A percentile compares a stretch with the other conserved stretches of the same genome.
phyloP scores from a whole-genome alignment of 2,888 invertebrate genomes.

The Schrankia costaestrigalis region DNA sequence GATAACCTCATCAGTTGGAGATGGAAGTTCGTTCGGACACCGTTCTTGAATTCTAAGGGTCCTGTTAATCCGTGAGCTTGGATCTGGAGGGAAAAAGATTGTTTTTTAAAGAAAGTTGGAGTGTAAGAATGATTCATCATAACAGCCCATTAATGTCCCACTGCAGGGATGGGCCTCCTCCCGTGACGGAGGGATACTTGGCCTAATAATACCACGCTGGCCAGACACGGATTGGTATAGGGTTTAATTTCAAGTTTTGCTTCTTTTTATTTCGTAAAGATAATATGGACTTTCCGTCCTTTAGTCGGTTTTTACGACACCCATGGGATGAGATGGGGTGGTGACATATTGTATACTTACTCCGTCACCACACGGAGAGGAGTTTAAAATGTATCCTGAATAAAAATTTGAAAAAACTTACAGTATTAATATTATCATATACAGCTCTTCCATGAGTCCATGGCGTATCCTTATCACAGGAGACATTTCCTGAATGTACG shows the following conservation, averaged over 20 bases:
- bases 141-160: too few species aligned
- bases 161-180: too few species aligned
- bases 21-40: slow-evolving; percentile 90
- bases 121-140: too few species aligned
- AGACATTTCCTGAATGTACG: slow-evolving; percentile 86
- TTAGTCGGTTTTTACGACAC: too few species aligned
- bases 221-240: too few species aligned
- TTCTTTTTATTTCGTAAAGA: too few species aligned
- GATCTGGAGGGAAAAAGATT: slow-evolving; percentile 73
- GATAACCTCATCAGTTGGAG: slow-evolving; percentile 91
- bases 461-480: slow-evolving; percentile 88
- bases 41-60: slow-evolving; percentile 91
- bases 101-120: too few species aligned
- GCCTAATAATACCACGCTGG: too few species aligned
- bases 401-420: slow-evolving; percentile 19
- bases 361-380: background rate
- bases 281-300: too few species aligned
- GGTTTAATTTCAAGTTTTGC: too few species aligned
- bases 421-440: slow-evolving; percentile 62
- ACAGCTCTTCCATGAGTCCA: slow-evolving; percentile 85
- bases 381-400: background rate
- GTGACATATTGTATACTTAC: background rate
- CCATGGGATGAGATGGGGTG: too few species aligned
- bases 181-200: too few species aligned
- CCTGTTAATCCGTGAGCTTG: slow-evolving; percentile 93